Conservation (phyloP, 1,140 invertebrate species). For the Drepana arcuata region DNA sequence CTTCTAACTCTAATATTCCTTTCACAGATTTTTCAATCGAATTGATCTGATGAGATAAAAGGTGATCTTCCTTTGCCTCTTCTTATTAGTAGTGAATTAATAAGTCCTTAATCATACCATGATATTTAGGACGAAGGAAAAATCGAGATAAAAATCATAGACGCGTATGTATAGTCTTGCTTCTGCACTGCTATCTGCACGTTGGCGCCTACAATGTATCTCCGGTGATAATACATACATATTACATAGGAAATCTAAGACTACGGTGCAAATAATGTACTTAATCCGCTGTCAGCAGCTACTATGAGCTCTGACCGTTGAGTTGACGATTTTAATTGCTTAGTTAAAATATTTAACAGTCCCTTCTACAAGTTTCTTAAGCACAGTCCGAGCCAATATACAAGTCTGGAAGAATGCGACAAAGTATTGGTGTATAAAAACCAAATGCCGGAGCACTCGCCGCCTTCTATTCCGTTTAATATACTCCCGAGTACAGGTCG, state of each 20-base stretch:
- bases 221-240: not conserved
- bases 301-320: not conserved
- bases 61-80: too few relatives aligned
- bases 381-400: conserved; percentile 46
- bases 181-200: too few relatives aligned
- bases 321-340: not conserved
- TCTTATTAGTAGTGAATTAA: too few relatives aligned
- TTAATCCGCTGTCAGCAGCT: too few relatives aligned
- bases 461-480: conserved; percentile 59
- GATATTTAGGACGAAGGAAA: too few relatives aligned
- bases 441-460: conserved; percentile 57
- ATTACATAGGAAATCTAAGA: not conserved
- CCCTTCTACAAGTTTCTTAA: conserved; percentile 17
- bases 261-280: not conserved
- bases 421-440: conserved; percentile 71
- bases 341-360: not conserved
- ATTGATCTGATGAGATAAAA: too few relatives aligned
- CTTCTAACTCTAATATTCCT: too few relatives aligned
- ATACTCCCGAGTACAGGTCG: conserved; percentile 46
- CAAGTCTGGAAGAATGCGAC: conserved; percentile 68
- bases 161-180: too few relatives aligned
- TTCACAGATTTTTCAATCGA: too few relatives aligned
- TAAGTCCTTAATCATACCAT: too few relatives aligned
- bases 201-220: not conserved
- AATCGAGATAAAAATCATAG: too few relatives aligned